phyloP scores from a whole-genome alignment of 2,888 invertebrate genomes.

The Sinhomidia bicolor region DNA sequence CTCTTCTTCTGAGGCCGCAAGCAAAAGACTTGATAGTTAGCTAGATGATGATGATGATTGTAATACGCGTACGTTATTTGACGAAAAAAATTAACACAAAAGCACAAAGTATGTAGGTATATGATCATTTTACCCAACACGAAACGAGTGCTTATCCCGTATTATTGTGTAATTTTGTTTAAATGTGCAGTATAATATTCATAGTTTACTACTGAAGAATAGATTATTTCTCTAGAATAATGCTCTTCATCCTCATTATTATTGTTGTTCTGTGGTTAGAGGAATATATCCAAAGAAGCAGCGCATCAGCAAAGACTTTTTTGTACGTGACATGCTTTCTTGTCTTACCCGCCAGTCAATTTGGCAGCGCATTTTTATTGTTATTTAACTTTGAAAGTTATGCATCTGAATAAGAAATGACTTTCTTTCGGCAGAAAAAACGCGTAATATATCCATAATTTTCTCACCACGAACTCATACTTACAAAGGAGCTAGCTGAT shows the following conservation, averaged over 20 bases:
- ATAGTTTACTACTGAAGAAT: neutral
- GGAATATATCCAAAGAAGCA: neutral
- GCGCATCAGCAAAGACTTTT: neutral
- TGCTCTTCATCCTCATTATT: neutral
- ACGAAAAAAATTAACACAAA: neutral
- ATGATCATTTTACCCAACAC: neutral
- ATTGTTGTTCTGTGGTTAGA: neutral
- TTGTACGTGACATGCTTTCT: conserved; percentile 16
- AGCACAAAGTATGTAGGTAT: no score
- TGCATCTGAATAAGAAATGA: conserved; percentile 37
- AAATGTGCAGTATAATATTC: conserved; percentile 20
- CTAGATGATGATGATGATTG: conserved; percentile 20
- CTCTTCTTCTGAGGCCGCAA: conserved; percentile 32
- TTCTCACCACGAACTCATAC: conserved; percentile 20
- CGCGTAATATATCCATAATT: conserved; percentile 32
- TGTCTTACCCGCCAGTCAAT: conserved; percentile 37
- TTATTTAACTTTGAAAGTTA: conserved; percentile 38
- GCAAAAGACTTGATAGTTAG: conserved; percentile 36
- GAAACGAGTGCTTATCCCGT: neutral
- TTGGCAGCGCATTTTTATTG: conserved; percentile 25
- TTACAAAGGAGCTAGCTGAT: neutral
- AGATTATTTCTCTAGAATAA: neutral
- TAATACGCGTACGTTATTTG: neutral
- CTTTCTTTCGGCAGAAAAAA: conserved; percentile 33
- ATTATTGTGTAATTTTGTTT: neutral